Percentiles rank a stretch among this genome's conserved stretches.
Evolutionary conservation across 2,888 invertebrate species (phyloP).

Genomic region (Celastrina argiolus): DNA sequence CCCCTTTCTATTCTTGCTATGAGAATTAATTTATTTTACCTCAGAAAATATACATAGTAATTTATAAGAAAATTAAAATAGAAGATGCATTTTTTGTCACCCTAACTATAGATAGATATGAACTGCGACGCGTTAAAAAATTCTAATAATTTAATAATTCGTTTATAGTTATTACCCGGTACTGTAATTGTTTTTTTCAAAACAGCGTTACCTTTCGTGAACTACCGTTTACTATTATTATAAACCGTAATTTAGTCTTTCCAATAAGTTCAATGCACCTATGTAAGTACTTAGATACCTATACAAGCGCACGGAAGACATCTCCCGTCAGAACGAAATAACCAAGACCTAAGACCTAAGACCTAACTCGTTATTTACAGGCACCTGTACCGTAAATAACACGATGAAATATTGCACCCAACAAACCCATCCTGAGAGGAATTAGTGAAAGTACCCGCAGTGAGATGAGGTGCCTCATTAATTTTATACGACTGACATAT

Average conservation of each 20-base stretch:
- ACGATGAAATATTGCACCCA: constrained; percentile 22
- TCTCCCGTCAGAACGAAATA: not conserved
- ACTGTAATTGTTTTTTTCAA: no score
- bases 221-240: no score
- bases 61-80: no score
- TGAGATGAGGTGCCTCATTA: not conserved
- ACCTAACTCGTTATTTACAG: not conserved
- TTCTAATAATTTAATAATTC: no score
- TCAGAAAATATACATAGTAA: not conserved
- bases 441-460: constrained; percentile 13
- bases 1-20: not conserved
- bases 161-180: no score
- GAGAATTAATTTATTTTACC: not conserved
- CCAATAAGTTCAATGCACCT: not conserved
- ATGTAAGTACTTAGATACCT: not conserved
- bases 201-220: no score
- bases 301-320: not conserved
- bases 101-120: no score
- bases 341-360: not conserved
- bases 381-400: constrained; percentile 20
- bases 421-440: constrained; percentile 21
- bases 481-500: not conserved
- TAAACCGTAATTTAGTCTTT: no score
- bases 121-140: no score
- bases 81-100: no score